Base-by-base conservation (phyloP, 2,113 vertebrate genomes). In the Gymnogyps californianus region DNA sequence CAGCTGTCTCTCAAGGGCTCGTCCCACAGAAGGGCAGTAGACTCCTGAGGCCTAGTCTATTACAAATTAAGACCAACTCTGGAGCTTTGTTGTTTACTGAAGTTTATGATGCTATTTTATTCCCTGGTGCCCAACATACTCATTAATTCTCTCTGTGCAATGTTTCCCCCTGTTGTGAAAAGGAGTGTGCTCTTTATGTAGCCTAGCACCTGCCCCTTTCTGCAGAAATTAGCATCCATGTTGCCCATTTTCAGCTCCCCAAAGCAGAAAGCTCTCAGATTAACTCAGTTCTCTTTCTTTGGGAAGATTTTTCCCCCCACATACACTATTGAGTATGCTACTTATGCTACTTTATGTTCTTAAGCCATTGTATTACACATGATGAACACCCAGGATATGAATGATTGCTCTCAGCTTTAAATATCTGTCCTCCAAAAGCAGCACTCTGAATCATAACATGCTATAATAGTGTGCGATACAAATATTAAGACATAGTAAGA, bases 21-120 rank as follows among this genome's bases (percentile, higher is more conserved):
- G 9, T 59, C 87, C 51, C 61, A 79, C 20, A 80, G 79, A 66
- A 81, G 62, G 49, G 36, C 77, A 92, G 11, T 42, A 51, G 66
- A 69, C 86, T 85, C 67, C 54, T 65, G 65, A 62, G 66, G 69
- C 65, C 42, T 44, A 25, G 65, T 91, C 62, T 78, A 58, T 71
- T 79, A 44, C 79, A 89, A 83, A 93, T 82, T 55, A 88, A 80
- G 74, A 42, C 54, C 51, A 90, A 5, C 54, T 86, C 74, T 87
- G 75, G 46, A 83, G 71, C 90, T 94, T 96, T 96, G 87, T 76
- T 93, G 74, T 94, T 97, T 90, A 77, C 81, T 93, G 80, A 93
- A 95, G 84, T 97, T 98, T 97, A 90, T 97, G 92, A 80, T 83
- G 26, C 93, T 96, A 6, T 96, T 97, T 97, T 92, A 97, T 97